Evolutionary conservation across 2,797 vertebrate species (phyloP).

Genomic region (Rachycentron canadum): DNA sequence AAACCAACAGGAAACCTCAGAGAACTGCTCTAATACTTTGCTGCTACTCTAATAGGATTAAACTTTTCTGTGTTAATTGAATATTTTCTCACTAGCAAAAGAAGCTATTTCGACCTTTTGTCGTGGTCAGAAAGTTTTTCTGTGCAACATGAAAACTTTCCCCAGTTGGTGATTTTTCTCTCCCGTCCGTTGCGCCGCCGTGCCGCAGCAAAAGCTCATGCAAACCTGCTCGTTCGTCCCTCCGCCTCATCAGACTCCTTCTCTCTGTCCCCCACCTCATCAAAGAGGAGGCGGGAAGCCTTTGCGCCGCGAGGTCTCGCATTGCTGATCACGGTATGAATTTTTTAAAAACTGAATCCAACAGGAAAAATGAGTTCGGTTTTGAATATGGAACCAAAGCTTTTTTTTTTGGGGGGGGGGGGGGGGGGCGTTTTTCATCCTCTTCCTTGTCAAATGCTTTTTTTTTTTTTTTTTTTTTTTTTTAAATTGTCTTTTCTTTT

Average conservation of each 20-base stretch:
- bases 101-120: slow-evolving; percentile 9
- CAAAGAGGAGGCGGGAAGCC: slow-evolving; percentile 55
- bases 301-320: slow-evolving; percentile 56
- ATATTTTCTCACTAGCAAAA: slow-evolving; percentile 12
- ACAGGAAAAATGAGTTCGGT: slow-evolving; percentile 63
- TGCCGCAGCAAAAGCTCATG: slow-evolving; percentile 27
- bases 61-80: slow-evolving; percentile 20
- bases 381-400: slow-evolving; percentile 72
- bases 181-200: slow-evolving; percentile 11
- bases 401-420: slow-evolving; percentile 35
- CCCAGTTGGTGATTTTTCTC: slow-evolving; percentile 5
- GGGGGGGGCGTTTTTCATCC: slow-evolving; percentile 54
- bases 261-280: slow-evolving; percentile 49
- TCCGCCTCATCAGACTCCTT: slow-evolving; percentile 45
- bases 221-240: slow-evolving; percentile 26
- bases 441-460: slow-evolving; percentile 52
- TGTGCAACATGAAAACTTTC: background rate
- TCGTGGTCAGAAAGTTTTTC: background rate
- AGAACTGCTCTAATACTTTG: too few species aligned
- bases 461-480: too few species aligned
- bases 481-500: slow-evolving; percentile 44
- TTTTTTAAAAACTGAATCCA: slow-evolving; percentile 68
- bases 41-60: background rate
- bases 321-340: slow-evolving; percentile 69
- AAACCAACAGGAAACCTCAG: background rate